A percentile compares a stretch with the other conserved stretches of the same genome.
These are phyloP conservation scores for Rhagonycha fulva DNA, from an alignment of 2,888 invertebrate genomes.

Conservation along the genomic window DNA sequence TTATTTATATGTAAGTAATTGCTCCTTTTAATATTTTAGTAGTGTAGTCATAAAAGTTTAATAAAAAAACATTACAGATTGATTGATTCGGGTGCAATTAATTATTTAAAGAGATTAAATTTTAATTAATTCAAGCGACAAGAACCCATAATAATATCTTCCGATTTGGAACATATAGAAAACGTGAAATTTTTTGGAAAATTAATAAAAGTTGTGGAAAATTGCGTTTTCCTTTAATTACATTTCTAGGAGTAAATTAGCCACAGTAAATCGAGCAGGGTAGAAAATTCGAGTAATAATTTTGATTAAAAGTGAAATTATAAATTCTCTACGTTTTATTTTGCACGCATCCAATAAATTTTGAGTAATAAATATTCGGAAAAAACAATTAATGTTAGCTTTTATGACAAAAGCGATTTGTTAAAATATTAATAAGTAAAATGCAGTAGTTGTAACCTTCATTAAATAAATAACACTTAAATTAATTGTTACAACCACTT, in stretches of 20 bases:
- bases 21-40: background rate
- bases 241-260: background rate
- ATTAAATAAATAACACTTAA: background rate
- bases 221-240: background rate
- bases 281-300: background rate
- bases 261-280: background rate
- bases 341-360: background rate
- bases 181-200: background rate
- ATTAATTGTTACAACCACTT: background rate
- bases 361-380: background rate
- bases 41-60: background rate
- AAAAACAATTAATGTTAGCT: background rate
- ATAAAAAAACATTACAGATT: background rate
- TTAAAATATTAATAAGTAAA: background rate
- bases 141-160: background rate
- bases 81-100: background rate
- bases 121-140: background rate
- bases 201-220: background rate
- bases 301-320: background rate
- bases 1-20: background rate
- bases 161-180: background rate
- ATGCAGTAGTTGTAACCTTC: background rate
- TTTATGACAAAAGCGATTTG: background rate
- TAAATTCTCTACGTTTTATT: background rate
- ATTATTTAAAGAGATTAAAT: background rate